Evolutionary conservation across 2,888 invertebrate species (phyloP), one percentile per base, ranked within the genome.

Genomic region (Eupithecia centaureata): DNA sequence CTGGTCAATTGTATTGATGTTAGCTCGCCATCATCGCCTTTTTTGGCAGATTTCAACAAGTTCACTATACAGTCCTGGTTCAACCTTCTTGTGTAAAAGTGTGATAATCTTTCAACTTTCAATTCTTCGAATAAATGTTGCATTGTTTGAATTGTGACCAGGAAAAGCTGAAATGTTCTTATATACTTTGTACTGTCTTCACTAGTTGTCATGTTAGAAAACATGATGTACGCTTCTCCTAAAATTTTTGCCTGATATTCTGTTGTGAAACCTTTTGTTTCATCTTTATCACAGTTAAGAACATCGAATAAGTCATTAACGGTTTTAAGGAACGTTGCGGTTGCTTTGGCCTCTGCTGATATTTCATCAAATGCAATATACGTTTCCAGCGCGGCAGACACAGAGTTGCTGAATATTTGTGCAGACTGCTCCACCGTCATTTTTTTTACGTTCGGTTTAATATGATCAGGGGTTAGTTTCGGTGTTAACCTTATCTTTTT

Each of bases 381-480:
- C 4, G n/a, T 10, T 30, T 56, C 56, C 10, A 30, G n/a, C 18
- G 28, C 27, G 8, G 28, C 8, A 30, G 28, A 27, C 30, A 52
- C 52, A 52, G 30, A n/a, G 30, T 30, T 56, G 30, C 56, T 56
- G n/a, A 56, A 56, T 28, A 56, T 28, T 30, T 56, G 56, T 4
- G 56, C 28, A n/a, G 56, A 28, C 1, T 56, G 56, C 10, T n/a
- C 30, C 30, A 30, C 56, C 12, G 27, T 56, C 28, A 56, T 56
- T 1, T 15, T 30, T 15, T 56, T 56, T 12, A 4, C 10, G 5
- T 30, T 2, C 27, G 56, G 28, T 15, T 30, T 7, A n/a, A 56
- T n/a, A 30, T 56, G 28, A 28, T n/a, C n/a, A 18, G 0, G 30
- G 13, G 56, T 56, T 15, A 27, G 28, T 28, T 56, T 56, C n/a